Evolutionary conservation across 2,888 invertebrate genomes (phyloP), one percentile per base, ranked within the genome.

Genomic region (Folsomia manolachei): DNA sequence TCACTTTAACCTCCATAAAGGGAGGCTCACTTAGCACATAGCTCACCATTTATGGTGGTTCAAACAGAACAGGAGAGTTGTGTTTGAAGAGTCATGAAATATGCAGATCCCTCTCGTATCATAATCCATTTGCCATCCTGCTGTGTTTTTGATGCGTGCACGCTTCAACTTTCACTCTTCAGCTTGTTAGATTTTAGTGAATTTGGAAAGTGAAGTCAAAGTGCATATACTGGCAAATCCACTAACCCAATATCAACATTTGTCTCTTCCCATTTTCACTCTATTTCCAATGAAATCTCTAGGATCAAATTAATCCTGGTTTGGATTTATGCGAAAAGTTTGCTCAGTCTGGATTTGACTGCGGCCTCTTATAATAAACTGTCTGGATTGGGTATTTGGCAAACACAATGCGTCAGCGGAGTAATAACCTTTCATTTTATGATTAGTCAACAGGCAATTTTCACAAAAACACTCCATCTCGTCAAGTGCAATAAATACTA

Each of bases 81-180:
- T 51, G 53, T 52, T 56, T 67, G 67, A 67, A 27, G 66, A 52
- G 26, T 67, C 71, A 71, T 71, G 66, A 71, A 71, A 71, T 71
- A 71, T 71, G 71, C 71, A 71, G 66, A 71, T 71, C 71, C 71
- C 66, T 39, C n/a, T 26, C 27, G 53, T 26, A 26, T 52, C 53
- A 60, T 67, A 67, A 67, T 60, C 56, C 56, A 19, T 56, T n/a
- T 56, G 56, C n/a, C n/a, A n/a, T n/a, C n/a, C n/a, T n/a, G n/a
- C n/a, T n/a, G 56, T 19, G 56, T 56, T 4, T 56, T 56, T 56
- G 11, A 56, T n/a, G 21, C 14, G 39, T 39, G 39, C 39, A 39
- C 39, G n/a, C 64, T 27, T 64, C 24, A 19, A 27, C 64, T 64
- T 64, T 64, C 27, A 27, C 64, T 27, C 64, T 27, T 64, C 64